Conservation (phyloP, 53 echinoderm and acorn worm species). For the Pentamera pediparva region DNA sequence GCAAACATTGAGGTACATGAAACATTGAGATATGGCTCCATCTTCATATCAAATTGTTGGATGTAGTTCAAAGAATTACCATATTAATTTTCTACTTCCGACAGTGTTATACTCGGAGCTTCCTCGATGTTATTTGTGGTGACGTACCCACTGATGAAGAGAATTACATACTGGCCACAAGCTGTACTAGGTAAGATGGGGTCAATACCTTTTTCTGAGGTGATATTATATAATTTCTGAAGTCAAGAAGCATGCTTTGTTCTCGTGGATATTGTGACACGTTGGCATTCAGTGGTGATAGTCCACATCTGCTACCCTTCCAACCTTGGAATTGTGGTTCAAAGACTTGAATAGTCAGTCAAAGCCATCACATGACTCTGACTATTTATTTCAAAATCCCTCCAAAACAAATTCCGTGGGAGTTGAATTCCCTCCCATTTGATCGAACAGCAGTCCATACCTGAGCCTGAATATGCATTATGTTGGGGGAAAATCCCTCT, state of each 20-base stretch:
- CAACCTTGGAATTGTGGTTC: no score
- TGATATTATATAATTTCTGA: background rate
- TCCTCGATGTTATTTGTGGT: slow-evolving; percentile 67
- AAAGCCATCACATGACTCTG: no score
- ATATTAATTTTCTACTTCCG: background rate
- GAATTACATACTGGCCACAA: slow-evolving; percentile 96
- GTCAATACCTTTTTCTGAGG: background rate
- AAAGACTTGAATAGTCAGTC: no score
- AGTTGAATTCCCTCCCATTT: no score
- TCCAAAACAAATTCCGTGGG: no score
- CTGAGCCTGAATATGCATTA: no score
- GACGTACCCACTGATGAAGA: slow-evolving; percentile 93
- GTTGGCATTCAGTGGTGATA: no score
- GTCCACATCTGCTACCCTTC: no score
- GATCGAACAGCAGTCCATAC: no score
- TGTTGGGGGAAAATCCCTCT: no score
- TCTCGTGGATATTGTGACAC: background rate
- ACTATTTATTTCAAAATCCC: no score
- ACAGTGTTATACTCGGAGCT: slow-evolving; percentile 67
- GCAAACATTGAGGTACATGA: background rate
- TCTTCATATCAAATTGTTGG: background rate
- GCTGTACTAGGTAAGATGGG: slow-evolving; percentile 63
- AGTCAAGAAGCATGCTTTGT: background rate
- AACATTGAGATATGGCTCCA: background rate
- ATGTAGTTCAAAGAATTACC: background rate